Evolutionary conservation across 2,888 invertebrate species (phyloP).

Genomic region (Zaprionus obscuricornis): DNA sequence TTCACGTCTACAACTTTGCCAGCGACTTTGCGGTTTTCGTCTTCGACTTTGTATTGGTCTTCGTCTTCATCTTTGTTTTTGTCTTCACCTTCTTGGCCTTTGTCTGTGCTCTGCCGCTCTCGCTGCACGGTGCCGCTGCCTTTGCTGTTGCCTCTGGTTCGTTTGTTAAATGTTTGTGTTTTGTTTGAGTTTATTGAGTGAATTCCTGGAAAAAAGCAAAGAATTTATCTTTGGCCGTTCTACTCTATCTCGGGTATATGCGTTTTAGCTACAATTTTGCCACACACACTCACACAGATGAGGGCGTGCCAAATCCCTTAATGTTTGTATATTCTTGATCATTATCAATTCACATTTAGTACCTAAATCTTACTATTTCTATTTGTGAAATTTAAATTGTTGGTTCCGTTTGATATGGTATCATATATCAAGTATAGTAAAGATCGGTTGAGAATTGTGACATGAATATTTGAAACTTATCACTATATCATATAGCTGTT

Average conservation of each 20-base stretch:
- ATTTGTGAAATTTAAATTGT: too few relatives aligned
- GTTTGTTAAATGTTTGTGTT: constrained; percentile 77
- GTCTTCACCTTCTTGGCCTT: constrained; percentile 39
- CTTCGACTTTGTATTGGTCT: constrained; percentile 16
- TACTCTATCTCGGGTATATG: constrained; percentile 20
- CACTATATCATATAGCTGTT: too few relatives aligned
- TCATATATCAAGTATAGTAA: too few relatives aligned
- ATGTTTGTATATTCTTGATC: too few relatives aligned
- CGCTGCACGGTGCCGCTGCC: constrained; percentile 3
- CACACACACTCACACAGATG: too few relatives aligned
- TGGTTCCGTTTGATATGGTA: too few relatives aligned
- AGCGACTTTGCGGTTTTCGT: constrained; percentile 2
- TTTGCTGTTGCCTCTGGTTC: constrained; percentile 44
- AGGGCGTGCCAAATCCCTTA: too few relatives aligned
- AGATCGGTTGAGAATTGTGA: too few relatives aligned
- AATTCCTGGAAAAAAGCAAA: constrained; percentile 81
- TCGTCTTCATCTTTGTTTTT: constrained; percentile 26
- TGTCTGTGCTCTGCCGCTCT: constrained; percentile 46
- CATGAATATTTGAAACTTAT: too few relatives aligned
- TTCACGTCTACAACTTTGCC: constrained; percentile 37
- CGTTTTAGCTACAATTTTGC: too few relatives aligned
- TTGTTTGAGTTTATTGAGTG: constrained; percentile 80
- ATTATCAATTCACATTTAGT: too few relatives aligned
- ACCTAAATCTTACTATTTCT: too few relatives aligned
- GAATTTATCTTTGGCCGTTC: constrained; percentile 73